Conservation (phyloP, 2,888 invertebrate genomes). For the Pecten maximus region DNA sequence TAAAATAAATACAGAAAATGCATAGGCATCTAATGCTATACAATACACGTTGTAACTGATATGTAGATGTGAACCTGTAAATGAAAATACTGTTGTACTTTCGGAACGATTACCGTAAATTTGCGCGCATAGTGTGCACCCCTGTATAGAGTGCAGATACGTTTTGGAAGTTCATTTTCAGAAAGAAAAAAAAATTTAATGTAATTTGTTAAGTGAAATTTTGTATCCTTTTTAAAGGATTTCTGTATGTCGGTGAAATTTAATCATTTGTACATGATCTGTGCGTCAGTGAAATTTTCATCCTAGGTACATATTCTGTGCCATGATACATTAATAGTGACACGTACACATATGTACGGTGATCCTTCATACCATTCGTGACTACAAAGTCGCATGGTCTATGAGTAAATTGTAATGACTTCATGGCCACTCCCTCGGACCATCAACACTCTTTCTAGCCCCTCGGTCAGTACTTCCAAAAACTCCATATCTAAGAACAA, state of each 20-base stretch:
- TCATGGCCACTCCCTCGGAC: constrained; percentile 98
- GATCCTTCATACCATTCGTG: neutral
- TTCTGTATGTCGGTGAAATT: neutral
- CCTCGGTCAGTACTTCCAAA: constrained; percentile 98
- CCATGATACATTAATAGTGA: neutral
- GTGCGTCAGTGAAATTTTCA: neutral
- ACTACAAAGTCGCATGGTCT: neutral
- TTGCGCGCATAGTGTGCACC: too few relatives aligned
- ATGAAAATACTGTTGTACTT: neutral
- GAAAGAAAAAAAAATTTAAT: too few relatives aligned
- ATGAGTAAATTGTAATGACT: constrained; percentile 99
- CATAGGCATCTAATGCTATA: neutral
- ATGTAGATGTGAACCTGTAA: neutral
- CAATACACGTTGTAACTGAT: neutral
- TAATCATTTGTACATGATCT: neutral
- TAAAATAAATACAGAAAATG: neutral
- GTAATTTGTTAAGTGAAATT: too few relatives aligned
- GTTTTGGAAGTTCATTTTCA: too few relatives aligned
- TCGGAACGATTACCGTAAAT: neutral
- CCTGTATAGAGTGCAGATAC: too few relatives aligned
- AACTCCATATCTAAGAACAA: constrained; percentile 96
- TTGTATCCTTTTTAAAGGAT: too few relatives aligned
- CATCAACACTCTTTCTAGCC: constrained; percentile 97
- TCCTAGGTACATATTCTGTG: neutral
- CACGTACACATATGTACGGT: neutral